Evolutionary conservation across 2,113 vertebrate species (phyloP), one percentile per base, ranked within the genome.

Genomic region (Xiphorhynchus elegans): DNA sequence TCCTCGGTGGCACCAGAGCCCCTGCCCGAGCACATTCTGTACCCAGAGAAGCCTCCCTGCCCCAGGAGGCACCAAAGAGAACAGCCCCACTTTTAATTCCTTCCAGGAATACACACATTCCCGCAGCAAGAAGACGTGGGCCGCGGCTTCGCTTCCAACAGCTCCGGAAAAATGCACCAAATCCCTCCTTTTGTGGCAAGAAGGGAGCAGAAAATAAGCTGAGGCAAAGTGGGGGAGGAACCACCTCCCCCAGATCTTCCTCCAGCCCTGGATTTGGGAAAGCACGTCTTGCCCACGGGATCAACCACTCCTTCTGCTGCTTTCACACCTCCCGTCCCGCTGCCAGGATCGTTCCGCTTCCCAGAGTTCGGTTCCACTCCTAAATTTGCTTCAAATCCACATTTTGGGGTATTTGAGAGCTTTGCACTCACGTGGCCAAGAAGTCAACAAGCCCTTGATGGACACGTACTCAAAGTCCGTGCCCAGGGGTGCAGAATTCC

Each of bases 51-150:
- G 89, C 84, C 93, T 94, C 84, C 42, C 81, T 21, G 58, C 87
- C 95, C 85, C 47, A 11, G 90, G 93, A 95, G 91, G 82, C 28
- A 94, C 92, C 95, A 90, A 95, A 97, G 94, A 96, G 86, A 94
- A 95, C 91, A 84, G 93, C 40, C 63, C 70, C 66, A 4, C 75
- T 95, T 95, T 88, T 87, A 91, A 94, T 93, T 89, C 81, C 90
- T 96, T 95, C 88, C 92, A 93, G 86, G 94, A 96, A 96, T 81
- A 94, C 89, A 91, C 70, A 53, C 63, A 53, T 60, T 50, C 89
- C 73, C 93, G 75, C 95, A 76, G 88, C 91, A 88, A 87, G 87
- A 70, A 92, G 80, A 96, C 64, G 81, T 92, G 94, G 94, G 96
- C 93, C 81, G 93, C 53, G 72, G 58, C 40, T 95, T 64, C 46